A percentile compares a stretch with the other conserved stretches of the same genome.
Conservation (phyloP, 2,888 invertebrate genomes). For the Synanthedon myopaeformis region DNA sequence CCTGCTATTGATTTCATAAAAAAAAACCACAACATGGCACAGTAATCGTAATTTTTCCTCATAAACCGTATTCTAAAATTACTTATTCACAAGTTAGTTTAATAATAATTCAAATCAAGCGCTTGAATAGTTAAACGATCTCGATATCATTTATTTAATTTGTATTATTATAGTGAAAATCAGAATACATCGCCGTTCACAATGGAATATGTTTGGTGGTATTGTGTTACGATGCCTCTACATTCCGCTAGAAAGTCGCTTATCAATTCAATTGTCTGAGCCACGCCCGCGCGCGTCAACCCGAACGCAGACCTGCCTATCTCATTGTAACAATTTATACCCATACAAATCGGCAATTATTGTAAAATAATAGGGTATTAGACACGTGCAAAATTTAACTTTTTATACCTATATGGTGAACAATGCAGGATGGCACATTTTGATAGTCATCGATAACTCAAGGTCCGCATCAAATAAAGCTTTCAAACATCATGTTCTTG, state of each 20-base stretch:
- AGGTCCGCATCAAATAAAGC: slow-evolving; percentile 37
- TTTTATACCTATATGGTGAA: slow-evolving; percentile 15
- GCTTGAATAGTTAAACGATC: no score
- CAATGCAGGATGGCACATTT: slow-evolving; percentile 47
- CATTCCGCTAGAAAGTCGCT: slow-evolving; percentile 49
- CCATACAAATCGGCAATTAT: not conserved
- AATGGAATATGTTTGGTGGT: slow-evolving; percentile 4
- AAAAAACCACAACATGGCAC: no score
- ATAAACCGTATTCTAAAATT: no score
- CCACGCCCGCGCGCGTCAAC: slow-evolving; percentile 40
- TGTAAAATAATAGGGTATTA: not conserved
- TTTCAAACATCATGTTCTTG: slow-evolving; percentile 33
- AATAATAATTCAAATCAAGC: no score
- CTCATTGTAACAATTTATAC: slow-evolving; percentile 28
- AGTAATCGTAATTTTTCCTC: no score
- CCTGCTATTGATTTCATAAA: no score
- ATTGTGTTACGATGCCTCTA: slow-evolving; percentile 8
- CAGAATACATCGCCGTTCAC: slow-evolving; percentile 2
- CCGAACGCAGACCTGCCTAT: slow-evolving; percentile 25
- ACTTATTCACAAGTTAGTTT: no score
- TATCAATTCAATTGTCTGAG: slow-evolving; percentile 61
- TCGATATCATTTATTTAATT: not conserved
- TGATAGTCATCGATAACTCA: slow-evolving; percentile 51
- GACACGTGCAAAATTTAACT: not conserved
- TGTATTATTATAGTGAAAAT: slow-evolving; percentile 1